Percentiles rank a stretch among this genome's conserved stretches.
These are phyloP conservation scores for Tetraneura akinire DNA, from an alignment of 1,140 invertebrate genomes.

Conservation along the genomic window DNA sequence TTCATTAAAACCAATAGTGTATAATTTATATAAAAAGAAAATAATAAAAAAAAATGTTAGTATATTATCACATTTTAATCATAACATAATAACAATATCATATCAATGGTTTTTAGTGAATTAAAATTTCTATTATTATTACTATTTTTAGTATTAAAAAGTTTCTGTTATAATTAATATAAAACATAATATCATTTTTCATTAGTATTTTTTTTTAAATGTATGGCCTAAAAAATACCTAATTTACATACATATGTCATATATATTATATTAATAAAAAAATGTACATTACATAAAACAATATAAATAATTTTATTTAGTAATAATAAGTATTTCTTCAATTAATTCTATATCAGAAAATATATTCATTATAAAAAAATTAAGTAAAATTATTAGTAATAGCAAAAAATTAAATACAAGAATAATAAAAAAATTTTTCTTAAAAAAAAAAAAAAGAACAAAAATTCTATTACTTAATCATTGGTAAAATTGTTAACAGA, in stretches of 20 bases:
- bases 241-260: slow-evolving; percentile 4
- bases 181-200: neutral
- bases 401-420: too few relatives aligned
- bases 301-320: neutral
- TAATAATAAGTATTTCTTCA: too few relatives aligned
- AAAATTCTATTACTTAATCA: too few relatives aligned
- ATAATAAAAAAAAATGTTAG: slow-evolving; percentile 43
- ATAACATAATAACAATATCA: slow-evolving; percentile 35
- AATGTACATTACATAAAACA: neutral
- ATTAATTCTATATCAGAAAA: neutral
- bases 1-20: too few relatives aligned
- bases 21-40: too few relatives aligned
- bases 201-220: neutral
- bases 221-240: neutral
- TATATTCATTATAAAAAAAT: neutral
- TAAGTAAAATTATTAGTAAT: neutral
- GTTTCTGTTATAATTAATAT: slow-evolving; percentile 18
- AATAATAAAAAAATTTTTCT: too few relatives aligned
- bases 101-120: slow-evolving; percentile 46
- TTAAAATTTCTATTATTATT: slow-evolving; percentile 20
- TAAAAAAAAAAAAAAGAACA: too few relatives aligned
- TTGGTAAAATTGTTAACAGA: too few relatives aligned
- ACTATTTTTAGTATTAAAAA: neutral
- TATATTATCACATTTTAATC: slow-evolving; percentile 51
- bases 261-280: neutral